These are phyloP conservation scores for Gambelia wislizenii DNA, from an alignment of 2,797 vertebrate genomes.

Conservation along the genomic window DNA sequence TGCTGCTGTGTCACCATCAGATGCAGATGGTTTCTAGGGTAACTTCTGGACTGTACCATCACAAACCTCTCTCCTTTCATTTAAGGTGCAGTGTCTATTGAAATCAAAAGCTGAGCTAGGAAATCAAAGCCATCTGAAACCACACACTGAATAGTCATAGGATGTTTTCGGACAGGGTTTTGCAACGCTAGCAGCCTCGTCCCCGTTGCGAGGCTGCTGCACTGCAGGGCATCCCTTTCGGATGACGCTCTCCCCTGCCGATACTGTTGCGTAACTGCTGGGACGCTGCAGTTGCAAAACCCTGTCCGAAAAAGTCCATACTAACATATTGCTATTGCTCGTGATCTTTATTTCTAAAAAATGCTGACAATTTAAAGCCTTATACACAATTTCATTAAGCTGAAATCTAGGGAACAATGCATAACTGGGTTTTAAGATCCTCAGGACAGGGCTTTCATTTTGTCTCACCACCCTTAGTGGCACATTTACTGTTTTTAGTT, in stretches of 20 bases:
- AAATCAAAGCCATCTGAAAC: not conserved
- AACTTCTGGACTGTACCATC: not conserved
- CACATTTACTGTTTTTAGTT: too few relatives aligned
- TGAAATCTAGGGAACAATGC: not conserved
- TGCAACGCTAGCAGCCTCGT: too few relatives aligned
- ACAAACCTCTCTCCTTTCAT: not conserved
- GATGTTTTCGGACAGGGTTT: too few relatives aligned
- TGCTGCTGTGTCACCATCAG: slow-evolving; percentile 5
- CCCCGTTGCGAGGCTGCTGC: too few relatives aligned
- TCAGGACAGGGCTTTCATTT: not conserved
- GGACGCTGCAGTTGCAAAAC: too few relatives aligned
- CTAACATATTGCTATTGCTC: not conserved
- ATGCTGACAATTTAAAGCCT: not conserved
- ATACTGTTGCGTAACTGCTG: too few relatives aligned
- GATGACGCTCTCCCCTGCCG: too few relatives aligned
- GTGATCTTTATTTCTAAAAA: not conserved
- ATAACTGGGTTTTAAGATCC: not conserved
- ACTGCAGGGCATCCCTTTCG: too few relatives aligned
- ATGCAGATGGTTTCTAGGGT: slow-evolving; percentile 3
- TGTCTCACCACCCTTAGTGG: too few relatives aligned
- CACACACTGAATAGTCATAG: not conserved
- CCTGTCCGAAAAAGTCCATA: too few relatives aligned
- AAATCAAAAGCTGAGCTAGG: not conserved
- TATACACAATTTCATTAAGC: not conserved
- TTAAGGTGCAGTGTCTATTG: not conserved